Percentiles rank a stretch among this genome's conserved stretches.
These are phyloP conservation scores for Zoanthus solanderi DNA, from an alignment of 92 coral and sea anemone genomes.

Conservation along the genomic window DNA sequence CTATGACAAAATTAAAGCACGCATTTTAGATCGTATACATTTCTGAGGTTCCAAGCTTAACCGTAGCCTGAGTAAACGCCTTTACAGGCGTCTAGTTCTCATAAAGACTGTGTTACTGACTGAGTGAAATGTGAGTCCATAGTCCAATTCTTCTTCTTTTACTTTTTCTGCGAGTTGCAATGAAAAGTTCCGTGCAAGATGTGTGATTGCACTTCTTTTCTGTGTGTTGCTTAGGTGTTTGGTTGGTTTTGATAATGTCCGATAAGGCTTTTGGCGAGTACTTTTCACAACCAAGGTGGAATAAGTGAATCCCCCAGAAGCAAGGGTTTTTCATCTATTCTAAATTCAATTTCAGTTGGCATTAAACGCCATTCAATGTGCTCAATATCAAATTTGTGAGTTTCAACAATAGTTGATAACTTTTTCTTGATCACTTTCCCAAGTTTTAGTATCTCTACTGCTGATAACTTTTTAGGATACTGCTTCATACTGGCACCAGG, in stretches of 20 bases:
- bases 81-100: no score
- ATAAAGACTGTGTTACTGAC: no score
- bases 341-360: conserved; percentile 59
- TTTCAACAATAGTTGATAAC: conserved; percentile 7
- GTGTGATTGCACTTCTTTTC: conserved; percentile 70
- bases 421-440: neutral
- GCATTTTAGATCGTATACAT: no score
- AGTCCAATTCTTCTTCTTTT: conserved; percentile 50
- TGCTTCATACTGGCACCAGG: neutral
- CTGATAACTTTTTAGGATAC: conserved; percentile 44
- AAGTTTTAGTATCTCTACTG: neutral
- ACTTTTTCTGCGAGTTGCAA: conserved; percentile 63
- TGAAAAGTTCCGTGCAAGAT: conserved; percentile 73
- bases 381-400: conserved; percentile 53
- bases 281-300: neutral
- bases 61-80: no score
- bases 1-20: no score
- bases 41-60: no score
- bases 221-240: conserved; percentile 62
- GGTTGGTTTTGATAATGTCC: conserved; percentile 33
- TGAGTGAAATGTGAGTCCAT: conserved; percentile 66
- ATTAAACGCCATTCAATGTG: conserved; percentile 66
- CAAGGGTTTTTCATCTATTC: conserved; percentile 43
- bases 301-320: conserved; percentile 54
- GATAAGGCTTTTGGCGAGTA: conserved; percentile 51